Evolutionary conservation across 1,140 invertebrate species (phyloP), one percentile per base, ranked within the genome.

Genomic region (Theocolax elegans): DNA sequence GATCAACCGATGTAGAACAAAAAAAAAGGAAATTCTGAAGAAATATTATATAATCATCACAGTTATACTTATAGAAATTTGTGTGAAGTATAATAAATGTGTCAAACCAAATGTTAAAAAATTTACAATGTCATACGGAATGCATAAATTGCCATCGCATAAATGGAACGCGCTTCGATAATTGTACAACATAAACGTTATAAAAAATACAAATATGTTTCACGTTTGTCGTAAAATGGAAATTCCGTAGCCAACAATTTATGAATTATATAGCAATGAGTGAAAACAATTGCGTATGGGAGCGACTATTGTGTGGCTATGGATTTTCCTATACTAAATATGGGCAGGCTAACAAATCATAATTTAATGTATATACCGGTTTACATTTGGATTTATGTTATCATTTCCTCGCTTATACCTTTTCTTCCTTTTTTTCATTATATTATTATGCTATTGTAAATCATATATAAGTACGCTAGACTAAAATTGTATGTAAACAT

Each of bases 161-260:
- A 70, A 70, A 63, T 70, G 27, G n/a, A 13, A 15, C 59, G 21
- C 17, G 42, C 25, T 64, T 48, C 51, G 46, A 46, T 73, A 76
- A 76, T 67, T 6, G 46, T 72, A 74, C 59, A 77, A 78, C 74
- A 74, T 67, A 78, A 76, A 59, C 48, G 21, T 71, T 67, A 78
- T 76, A 75, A 76, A 75, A 78, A 75, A 76, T 76, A 76, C 71
- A 77, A 77, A 77, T 71, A 64, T 69, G 29, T 58, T 67, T 72
- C n/a, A 63, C 29, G n/a, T 46, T 72, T 48, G 3, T 46, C 42
- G 27, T 63, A 60, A n/a, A n/a, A 68, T 73, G 63, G 31, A 74
- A 75, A 70, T 75, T 73, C 58, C 71, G 71, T 67, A 71, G 65
- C 68, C 70, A 71, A 66, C 21, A 44, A 68, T 67, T 54, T 53